A percentile compares a stretch with the other conserved stretches of the same genome.
phyloP scores from a whole-genome alignment of 2,113 vertebrate species.

The Sebastes schlegelii region DNA sequence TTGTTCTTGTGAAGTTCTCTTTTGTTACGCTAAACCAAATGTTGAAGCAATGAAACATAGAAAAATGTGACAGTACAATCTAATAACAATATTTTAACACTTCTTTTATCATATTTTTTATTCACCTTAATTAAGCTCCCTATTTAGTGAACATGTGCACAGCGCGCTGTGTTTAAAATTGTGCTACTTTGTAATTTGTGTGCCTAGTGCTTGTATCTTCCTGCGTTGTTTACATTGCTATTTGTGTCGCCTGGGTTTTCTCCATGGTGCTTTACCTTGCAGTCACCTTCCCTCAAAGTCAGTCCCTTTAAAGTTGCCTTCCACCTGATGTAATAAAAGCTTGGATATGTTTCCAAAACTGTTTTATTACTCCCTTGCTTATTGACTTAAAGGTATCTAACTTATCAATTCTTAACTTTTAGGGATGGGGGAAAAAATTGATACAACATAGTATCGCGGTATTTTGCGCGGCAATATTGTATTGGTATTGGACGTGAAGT shows the following conservation, averaged over 20 bases:
- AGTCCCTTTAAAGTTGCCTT: conserved; percentile 50
- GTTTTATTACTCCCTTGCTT: conserved; percentile 27
- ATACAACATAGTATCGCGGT: no score
- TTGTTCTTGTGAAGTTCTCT: conserved; percentile 59
- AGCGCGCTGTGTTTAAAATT: conserved; percentile 56
- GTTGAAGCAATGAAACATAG: conserved; percentile 46
- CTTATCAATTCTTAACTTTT: not conserved
- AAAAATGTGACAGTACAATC: conserved; percentile 76
- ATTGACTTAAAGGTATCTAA: not conserved
- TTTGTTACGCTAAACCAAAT: conserved; percentile 72
- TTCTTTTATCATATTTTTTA: conserved; percentile 46
- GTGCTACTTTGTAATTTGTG: conserved; percentile 49
- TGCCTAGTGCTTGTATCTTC: conserved; percentile 55
- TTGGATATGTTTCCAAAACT: conserved; percentile 49
- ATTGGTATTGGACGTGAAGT: no score
- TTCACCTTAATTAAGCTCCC: conserved; percentile 22
- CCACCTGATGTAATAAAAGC: conserved; percentile 64
- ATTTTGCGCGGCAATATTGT: no score
- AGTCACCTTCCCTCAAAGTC: conserved; percentile 30
- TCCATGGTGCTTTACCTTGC: conserved; percentile 36
- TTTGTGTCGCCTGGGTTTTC: conserved; percentile 38
- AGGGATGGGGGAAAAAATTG: no score
- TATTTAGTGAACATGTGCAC: conserved; percentile 8
- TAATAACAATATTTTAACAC: conserved; percentile 61
- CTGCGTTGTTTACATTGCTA: conserved; percentile 60